Evolutionary conservation across 1,140 invertebrate genomes (phyloP).

Genomic region (Apis laboriosa): DNA sequence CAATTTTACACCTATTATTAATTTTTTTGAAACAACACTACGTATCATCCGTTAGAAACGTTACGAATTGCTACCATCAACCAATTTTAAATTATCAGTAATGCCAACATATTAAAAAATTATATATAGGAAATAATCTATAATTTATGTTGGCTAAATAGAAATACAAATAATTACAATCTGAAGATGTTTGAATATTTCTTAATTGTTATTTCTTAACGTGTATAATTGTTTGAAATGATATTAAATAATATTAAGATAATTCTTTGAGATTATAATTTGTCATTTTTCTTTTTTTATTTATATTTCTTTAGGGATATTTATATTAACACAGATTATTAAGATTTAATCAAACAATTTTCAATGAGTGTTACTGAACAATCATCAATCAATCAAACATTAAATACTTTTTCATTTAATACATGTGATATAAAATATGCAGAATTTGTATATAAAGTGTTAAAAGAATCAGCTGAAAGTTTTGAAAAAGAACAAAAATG

Average conservation of each 20-base stretch:
- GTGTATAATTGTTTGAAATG: neutral
- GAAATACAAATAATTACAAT: neutral
- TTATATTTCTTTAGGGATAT: slow-evolving; percentile 4
- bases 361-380: slow-evolving; percentile 42
- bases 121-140: neutral
- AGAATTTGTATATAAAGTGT: slow-evolving; percentile 42
- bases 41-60: slow-evolving; percentile 4
- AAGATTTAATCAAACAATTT: neutral
- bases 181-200: neutral
- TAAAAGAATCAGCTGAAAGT: slow-evolving; percentile 63
- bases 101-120: slow-evolving; percentile 20
- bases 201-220: neutral
- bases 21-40: neutral
- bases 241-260: neutral
- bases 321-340: neutral
- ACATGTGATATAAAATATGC: slow-evolving; percentile 46
- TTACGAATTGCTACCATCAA: neutral
- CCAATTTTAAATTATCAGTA: slow-evolving; percentile 37
- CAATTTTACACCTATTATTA: neutral
- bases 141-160: neutral
- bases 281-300: neutral
- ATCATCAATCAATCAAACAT: neutral
- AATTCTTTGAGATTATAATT: too few species aligned
- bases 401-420: neutral
- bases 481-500: slow-evolving; percentile 69